These are phyloP conservation scores for Callionymus lyra DNA, from an alignment of 2,113 vertebrate species.

Conservation along the genomic window DNA sequence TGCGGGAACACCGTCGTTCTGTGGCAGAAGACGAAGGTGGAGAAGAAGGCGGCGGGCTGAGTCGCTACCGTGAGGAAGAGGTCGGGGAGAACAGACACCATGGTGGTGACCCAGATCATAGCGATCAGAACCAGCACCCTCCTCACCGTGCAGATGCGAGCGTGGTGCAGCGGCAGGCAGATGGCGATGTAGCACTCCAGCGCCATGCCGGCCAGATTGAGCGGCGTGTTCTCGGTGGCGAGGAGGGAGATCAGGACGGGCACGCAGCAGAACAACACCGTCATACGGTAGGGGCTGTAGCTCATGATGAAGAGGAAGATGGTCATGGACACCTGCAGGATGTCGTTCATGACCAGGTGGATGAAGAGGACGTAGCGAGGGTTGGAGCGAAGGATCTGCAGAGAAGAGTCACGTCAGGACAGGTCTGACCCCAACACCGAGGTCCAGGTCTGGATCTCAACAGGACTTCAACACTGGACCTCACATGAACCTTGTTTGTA, in stretches of 20 bases:
- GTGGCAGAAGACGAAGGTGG: conserved; percentile 29
- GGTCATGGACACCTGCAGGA: conserved; percentile 43
- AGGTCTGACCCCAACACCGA: no score
- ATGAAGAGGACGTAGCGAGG: conserved; percentile 56
- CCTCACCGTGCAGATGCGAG: conserved; percentile 50
- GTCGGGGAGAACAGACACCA: conserved; percentile 39
- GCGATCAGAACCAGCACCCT: conserved; percentile 35
- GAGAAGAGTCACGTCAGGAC: no score
- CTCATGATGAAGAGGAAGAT: conserved; percentile 39
- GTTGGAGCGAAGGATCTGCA: conserved; percentile 41
- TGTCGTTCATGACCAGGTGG: conserved; percentile 58
- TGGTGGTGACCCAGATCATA: conserved; percentile 43
- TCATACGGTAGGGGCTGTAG: conserved; percentile 35
- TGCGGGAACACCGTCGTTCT: conserved; percentile 23
- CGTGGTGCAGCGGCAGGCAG: conserved; percentile 54
- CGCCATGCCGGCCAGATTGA: conserved; percentile 64
- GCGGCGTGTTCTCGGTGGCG: conserved; percentile 50
- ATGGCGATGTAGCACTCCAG: conserved; percentile 63
- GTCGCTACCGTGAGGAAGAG: conserved; percentile 40
- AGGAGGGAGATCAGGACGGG: conserved; percentile 20
- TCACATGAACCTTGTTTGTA: no score
- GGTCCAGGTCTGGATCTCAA: not conserved
- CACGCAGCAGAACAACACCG: conserved; percentile 13
- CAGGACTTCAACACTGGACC: not conserved
- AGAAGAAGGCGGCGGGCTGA: conserved; percentile 31